Evolutionary conservation across 2,113 vertebrate species (phyloP).

Genomic region (Megaleporinus macrocephalus): DNA sequence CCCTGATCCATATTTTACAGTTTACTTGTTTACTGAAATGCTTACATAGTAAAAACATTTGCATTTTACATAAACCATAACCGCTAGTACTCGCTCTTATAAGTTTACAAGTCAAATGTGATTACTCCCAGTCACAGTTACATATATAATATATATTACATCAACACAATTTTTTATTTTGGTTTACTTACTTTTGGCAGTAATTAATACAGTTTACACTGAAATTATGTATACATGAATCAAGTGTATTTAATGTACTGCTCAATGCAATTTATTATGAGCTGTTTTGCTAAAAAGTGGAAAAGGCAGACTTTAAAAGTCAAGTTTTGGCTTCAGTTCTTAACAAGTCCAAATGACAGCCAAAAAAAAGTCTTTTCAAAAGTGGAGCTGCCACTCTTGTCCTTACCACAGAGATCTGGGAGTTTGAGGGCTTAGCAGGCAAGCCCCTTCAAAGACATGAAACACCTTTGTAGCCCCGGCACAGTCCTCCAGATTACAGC

Average conservation of each 20-base stretch:
- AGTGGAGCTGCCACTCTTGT: neutral
- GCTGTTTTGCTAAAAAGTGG: neutral
- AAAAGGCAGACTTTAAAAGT: neutral
- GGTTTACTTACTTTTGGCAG: too few relatives aligned
- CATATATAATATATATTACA: too few relatives aligned
- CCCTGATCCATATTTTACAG: too few relatives aligned
- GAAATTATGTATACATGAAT: too few relatives aligned
- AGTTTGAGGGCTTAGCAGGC: neutral
- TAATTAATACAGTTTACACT: too few relatives aligned
- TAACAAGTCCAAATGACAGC: neutral
- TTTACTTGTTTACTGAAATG: neutral
- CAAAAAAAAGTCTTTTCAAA: neutral
- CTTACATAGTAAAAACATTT: neutral
- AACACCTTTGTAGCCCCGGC: constrained; percentile 29
- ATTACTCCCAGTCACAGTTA: too few relatives aligned
- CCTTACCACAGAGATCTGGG: neutral
- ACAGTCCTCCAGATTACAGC: constrained; percentile 7
- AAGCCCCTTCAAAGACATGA: constrained; percentile 32
- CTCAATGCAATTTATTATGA: neutral
- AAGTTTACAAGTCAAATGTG: too few relatives aligned
- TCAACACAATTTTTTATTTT: too few relatives aligned
- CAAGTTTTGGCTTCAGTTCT: neutral
- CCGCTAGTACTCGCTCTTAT: too few relatives aligned
- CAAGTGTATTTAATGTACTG: neutral
- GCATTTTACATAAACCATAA: neutral